Conservation (phyloP, 1,140 invertebrate genomes). For the Ceratosolen fusciceps region DNA sequence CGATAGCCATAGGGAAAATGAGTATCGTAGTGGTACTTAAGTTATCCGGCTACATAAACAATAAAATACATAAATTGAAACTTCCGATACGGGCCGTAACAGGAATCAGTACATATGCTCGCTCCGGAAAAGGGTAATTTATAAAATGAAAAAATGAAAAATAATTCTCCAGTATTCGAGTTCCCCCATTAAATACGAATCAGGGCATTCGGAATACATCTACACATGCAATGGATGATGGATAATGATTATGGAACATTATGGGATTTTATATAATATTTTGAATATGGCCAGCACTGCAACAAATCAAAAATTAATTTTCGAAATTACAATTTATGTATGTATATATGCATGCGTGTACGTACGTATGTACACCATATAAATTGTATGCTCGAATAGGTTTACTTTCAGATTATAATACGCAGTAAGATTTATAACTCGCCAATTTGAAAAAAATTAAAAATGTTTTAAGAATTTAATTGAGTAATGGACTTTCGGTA, state of each 20-base stretch:
- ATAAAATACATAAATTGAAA: constrained; percentile 1
- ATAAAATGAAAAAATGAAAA: neutral
- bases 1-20: neutral
- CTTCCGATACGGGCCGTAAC: neutral
- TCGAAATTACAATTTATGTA: neutral
- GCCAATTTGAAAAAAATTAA: too few species aligned
- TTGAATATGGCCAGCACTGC: neutral
- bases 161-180: neutral
- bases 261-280: neutral
- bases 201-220: neutral
- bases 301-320: neutral
- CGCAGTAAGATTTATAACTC: too few species aligned
- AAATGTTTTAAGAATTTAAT: too few species aligned
- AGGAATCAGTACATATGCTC: constrained; percentile 9
- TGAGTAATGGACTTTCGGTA: too few species aligned
- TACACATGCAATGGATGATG: neutral
- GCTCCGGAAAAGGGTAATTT: neutral
- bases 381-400: too few species aligned
- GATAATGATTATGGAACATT: neutral
- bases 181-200: constrained; percentile 15
- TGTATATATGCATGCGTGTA: neutral
- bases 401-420: too few species aligned
- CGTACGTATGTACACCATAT: too few species aligned
- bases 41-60: neutral
- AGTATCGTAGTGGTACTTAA: neutral